Base-by-base conservation (phyloP, 2,113 vertebrate species). In the Nansenia antarctica region DNA sequence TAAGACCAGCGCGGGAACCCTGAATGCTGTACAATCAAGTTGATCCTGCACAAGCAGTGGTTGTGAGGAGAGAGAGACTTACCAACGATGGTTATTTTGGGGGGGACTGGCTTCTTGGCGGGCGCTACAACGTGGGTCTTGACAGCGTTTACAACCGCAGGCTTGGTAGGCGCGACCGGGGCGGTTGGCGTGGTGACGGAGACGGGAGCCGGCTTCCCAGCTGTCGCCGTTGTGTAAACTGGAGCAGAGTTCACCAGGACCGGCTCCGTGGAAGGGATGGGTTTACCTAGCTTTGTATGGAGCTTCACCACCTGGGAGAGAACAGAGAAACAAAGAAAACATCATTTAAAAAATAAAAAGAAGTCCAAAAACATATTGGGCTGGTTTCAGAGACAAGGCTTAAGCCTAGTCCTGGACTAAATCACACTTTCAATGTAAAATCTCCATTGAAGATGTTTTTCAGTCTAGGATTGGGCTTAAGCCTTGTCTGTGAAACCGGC, bases 201-300 rank as follows among this genome's bases (percentile, higher is more conserved):
- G 24, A 65, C 49, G 5, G 73, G 18, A 26, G 73, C 22, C 4
- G 69, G 22, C 0, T 90, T 91, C 63, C 88, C 81, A 11, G 90
- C 78, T 14, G 85, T 85, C 0, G 81, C 78, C 5, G 87, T 90
- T 3, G 87, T 84, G n/a, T 88, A 24, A 57, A 79, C 83, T 9
- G 88, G 72, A 61, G 88, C 47, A 12, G 90, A 80, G 82, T 86
- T 93, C 47, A 90, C 88, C 11, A 94, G 62, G 14, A 87, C 82
- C 0, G 93, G 93, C 70, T 95, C 92, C 0, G 85, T 82, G 12
- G 92, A 86, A 5, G 94, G 94, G 14, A 95, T 94, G 39, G 94
- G 94, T 69, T 94, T 96, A 15, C 94, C 94, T 32, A 96, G 79
- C 79, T 92, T 94, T 61, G 91, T 91, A 83, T 95, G 92, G 72